These are phyloP conservation scores for Eilema sororculum DNA, from an alignment of 2,888 invertebrate genomes.

Conservation along the genomic window DNA sequence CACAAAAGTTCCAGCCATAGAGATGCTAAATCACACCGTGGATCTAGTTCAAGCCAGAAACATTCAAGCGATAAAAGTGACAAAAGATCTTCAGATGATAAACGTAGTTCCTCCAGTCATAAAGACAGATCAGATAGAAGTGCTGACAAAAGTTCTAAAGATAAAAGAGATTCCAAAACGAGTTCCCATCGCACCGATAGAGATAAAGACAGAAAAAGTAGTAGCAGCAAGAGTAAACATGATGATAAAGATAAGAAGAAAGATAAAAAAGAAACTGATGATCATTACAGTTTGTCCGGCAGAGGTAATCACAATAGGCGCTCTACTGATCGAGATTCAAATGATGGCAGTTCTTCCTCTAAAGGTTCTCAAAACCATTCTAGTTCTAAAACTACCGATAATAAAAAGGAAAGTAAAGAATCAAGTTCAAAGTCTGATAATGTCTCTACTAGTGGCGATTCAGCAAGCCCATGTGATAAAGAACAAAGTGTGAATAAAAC, in stretches of 20 bases:
- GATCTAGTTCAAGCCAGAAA: slow-evolving; percentile 70
- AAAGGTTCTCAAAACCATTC: slow-evolving; percentile 78
- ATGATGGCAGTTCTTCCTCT: slow-evolving; percentile 89
- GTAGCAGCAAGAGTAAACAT: slow-evolving; percentile 73
- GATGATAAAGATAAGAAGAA: slow-evolving; percentile 82
- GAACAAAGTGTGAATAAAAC: slow-evolving; percentile 61
- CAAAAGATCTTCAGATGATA: slow-evolving; percentile 73
- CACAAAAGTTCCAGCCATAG: slow-evolving; percentile 74
- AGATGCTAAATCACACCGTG: slow-evolving; percentile 74
- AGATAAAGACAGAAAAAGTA: slow-evolving; percentile 79
- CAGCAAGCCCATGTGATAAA: slow-evolving; percentile 84
- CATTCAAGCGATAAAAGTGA: slow-evolving; percentile 67
- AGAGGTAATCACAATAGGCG: slow-evolving; percentile 89
- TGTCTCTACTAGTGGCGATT: slow-evolving; percentile 81
- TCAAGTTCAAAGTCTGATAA: slow-evolving; percentile 79
- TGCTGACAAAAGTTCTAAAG: slow-evolving; percentile 59
- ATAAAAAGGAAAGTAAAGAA: slow-evolving; percentile 76
- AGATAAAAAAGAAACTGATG: slow-evolving; percentile 88
- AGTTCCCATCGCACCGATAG: slow-evolving; percentile 78
- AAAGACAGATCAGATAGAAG: slow-evolving; percentile 69
- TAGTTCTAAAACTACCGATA: slow-evolving; percentile 71
- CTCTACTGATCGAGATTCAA: slow-evolving; percentile 93
- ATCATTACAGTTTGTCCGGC: slow-evolving; percentile 90
- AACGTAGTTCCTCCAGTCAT: slow-evolving; percentile 70
- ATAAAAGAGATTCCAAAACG: slow-evolving; percentile 70